These are phyloP conservation scores for Pogoniulus pusillus DNA, from an alignment of 2,797 vertebrate genomes.

Conservation along the genomic window DNA sequence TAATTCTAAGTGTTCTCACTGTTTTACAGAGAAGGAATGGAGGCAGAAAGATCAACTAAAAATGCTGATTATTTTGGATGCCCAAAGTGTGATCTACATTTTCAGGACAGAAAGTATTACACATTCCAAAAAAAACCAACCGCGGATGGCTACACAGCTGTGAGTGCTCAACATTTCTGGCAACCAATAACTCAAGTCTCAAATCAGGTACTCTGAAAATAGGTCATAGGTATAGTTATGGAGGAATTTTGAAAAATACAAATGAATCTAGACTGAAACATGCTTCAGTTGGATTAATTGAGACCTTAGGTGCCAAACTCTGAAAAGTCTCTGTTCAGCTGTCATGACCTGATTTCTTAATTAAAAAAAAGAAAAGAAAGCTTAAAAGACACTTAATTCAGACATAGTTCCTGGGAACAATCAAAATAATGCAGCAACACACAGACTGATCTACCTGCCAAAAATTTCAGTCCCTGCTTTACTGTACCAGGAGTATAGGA, in stretches of 20 bases:
- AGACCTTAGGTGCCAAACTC: too few relatives aligned
- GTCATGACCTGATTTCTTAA: too few relatives aligned
- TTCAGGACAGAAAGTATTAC: neutral
- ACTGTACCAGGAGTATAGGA: neutral
- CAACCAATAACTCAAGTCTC: neutral
- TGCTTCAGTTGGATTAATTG: neutral
- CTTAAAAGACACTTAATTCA: neutral
- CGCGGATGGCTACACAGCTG: neutral
- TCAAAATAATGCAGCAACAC: neutral
- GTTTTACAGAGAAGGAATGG: neutral
- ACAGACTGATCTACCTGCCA: neutral
- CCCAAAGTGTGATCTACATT: neutral
- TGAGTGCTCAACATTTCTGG: neutral
- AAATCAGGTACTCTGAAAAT: neutral
- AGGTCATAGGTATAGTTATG: neutral
- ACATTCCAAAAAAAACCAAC: neutral
- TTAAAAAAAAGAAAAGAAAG: too few relatives aligned
- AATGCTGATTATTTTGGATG: neutral
- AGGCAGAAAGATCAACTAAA: neutral
- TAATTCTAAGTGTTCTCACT: neutral
- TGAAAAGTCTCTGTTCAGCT: too few relatives aligned
- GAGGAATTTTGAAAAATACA: neutral
- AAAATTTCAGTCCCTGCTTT: neutral
- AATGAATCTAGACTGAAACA: neutral
- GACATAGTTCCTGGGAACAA: neutral